Evolutionary conservation across 2,888 invertebrate species (phyloP), one percentile per base, ranked within the genome.

Genomic region (Drosophila formosana): DNA sequence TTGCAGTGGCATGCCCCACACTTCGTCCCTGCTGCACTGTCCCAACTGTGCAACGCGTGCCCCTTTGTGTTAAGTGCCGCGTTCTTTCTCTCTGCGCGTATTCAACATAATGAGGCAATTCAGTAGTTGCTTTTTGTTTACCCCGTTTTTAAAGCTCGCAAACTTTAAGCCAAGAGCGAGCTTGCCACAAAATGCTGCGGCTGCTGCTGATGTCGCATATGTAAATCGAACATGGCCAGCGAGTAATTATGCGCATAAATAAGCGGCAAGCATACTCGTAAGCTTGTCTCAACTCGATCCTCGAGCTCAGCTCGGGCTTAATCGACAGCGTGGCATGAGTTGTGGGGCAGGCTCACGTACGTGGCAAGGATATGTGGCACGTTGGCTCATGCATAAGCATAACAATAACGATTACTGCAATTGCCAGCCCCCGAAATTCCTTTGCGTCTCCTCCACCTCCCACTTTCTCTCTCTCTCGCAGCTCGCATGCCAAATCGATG

Each of bases 191-290:
- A 86, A 77, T 87, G 75, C 60, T 61, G 51, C 37, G 52, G 53
- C 69, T 65, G 9, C 66, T n/a, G 39, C 7, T 13, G 32, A 32
- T 39, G 39, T 13, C 4, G 73, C 78, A 86, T 82, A 88, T 85
- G 88, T 52, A 85, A 82, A 85, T 85, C 57, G 80, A 45, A 62
- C 61, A 50, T 57, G 53, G 56, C 52, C 13, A 49, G n/a, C 58
- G 30, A 63, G 82, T 80, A 88, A 84, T 84, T 84, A 84, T 84
- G 83, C 83, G 80, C 83, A 84, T 84, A 84, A 88, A 83, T 83
- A 82, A 81, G 73, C 57, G 32, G 47, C 13, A 60, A 57, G 62
- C 57, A 60, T 51, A 2, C 18, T 18, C 18, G 18, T 18, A 53
- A 34, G 66, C 60, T 39, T 57, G 49, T 64, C 34, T 7, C 52